phyloP scores from a whole-genome alignment of 1,140 invertebrate genomes.

The Ectropis grisescens region DNA sequence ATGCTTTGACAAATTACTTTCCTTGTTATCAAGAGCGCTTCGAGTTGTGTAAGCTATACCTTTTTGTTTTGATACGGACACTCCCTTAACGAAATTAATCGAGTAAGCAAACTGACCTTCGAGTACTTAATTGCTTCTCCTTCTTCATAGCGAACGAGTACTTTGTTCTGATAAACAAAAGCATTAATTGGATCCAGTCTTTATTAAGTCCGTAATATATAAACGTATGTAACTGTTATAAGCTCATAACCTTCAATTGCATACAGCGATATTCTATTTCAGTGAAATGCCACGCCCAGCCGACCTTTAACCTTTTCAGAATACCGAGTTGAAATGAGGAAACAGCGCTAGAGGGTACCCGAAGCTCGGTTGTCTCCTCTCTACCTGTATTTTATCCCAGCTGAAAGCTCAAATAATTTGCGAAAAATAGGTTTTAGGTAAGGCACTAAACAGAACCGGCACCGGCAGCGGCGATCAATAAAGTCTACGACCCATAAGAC shows the following conservation, averaged over 20 bases:
- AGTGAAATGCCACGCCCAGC: constrained; percentile 6
- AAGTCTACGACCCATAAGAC: no score
- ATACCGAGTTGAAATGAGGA: constrained; percentile 1
- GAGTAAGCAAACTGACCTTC: constrained; percentile 50
- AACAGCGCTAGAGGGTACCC: not conserved
- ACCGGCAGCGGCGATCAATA: no score
- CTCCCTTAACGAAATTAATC: constrained; percentile 40
- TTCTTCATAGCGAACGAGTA: constrained; percentile 17
- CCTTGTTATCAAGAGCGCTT: no score
- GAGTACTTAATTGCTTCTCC: constrained; percentile 36
- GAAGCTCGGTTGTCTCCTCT: no score
- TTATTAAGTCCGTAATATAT: not conserved
- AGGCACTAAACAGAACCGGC: no score
- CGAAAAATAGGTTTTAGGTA: no score
- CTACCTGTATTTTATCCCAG: no score
- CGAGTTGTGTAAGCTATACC: constrained; percentile 8
- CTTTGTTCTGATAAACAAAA: constrained; percentile 23
- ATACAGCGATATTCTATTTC: constrained; percentile 3
- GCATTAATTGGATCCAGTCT: constrained; percentile 17
- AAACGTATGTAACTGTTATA: no score
- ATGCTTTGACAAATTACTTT: no score
- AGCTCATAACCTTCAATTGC: not conserved
- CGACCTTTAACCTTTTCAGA: constrained; percentile 11
- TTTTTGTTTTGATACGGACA: constrained; percentile 17
- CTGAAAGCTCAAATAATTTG: no score